Evolutionary conservation across 2,113 vertebrate genomes (phyloP).

Genomic region (Micronycteris hirsuta): DNA sequence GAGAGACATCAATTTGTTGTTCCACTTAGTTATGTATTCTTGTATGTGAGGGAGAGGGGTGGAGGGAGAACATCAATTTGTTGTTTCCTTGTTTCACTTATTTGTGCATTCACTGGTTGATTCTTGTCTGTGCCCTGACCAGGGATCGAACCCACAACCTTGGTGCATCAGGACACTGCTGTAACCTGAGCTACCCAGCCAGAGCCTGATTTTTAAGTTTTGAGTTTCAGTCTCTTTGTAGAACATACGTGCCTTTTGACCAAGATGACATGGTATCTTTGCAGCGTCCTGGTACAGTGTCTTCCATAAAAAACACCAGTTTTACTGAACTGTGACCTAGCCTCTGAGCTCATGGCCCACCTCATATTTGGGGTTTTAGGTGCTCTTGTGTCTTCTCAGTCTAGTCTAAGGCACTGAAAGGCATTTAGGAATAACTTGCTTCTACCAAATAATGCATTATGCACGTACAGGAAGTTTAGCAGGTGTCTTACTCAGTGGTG

Average conservation of each 20-base stretch:
- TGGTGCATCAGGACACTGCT: too few species aligned
- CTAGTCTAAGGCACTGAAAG: not conserved
- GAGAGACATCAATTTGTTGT: too few species aligned
- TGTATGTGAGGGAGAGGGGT: too few species aligned
- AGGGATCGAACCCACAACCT: too few species aligned
- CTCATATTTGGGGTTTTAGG: not conserved
- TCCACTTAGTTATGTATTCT: too few species aligned
- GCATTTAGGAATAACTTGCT: not conserved
- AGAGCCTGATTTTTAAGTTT: not conserved
- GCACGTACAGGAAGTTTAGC: not conserved
- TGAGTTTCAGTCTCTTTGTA: not conserved
- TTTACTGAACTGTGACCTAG: not conserved
- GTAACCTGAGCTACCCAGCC: too few species aligned
- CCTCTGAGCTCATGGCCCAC: not conserved
- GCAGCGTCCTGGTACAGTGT: not conserved
- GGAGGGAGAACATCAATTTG: too few species aligned
- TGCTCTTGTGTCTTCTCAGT: not conserved
- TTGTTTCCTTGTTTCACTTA: too few species aligned
- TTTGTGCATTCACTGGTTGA: too few species aligned
- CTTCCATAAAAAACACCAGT: not conserved
- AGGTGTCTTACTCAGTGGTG: not conserved
- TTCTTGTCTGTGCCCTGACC: too few species aligned
- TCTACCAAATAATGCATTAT: not conserved
- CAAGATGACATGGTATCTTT: not conserved
- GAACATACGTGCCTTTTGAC: not conserved